Base-by-base conservation (phyloP, 2,888 invertebrate species). In the Mesoligia furuncula region DNA sequence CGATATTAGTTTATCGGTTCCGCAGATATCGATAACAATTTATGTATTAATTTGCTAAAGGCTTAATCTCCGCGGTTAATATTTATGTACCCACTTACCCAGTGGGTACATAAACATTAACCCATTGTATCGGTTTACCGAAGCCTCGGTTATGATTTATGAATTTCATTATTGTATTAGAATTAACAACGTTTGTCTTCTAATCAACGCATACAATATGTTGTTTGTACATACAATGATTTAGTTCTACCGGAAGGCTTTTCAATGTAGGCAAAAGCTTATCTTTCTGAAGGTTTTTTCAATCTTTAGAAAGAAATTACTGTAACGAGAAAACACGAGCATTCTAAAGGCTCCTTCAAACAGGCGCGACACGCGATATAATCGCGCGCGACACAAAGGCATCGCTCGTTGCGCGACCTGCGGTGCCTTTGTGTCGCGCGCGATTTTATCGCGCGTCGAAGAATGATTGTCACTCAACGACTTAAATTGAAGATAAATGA, bases 51-150 rank as follows among this genome's bases (percentile, higher is more conserved):
- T 84, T 84, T 48, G 51, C 69, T 71, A 24, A 65, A 51, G 77
- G 70, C 65, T 68, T 77, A 71, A 84, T 79, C 61, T 57, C n/a
- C 51, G 69, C 68, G 31, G 59, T n/a, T n/a, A n/a, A n/a, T n/a
- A n/a, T n/a, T n/a, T n/a, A n/a, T n/a, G n/a, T n/a, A n/a, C n/a
- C n/a, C n/a, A n/a, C n/a, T n/a, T n/a, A n/a, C n/a, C n/a, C 36
- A 59, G 75, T 73, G 71, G 57, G 77, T 62, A 85, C 77, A 74
- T 78, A 81, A 80, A 81, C 85, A 87, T 73, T 70, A 76, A 78
- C 65, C 71, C 81, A 48, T 76, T 81, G 66, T 75, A 78, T 81
- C 66, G 77, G 76, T 74, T 81, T 76, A 84, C 76, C 69, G 77
- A 78, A 70, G 68, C 66, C 48, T 75, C 66, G 57, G 31, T 66